Evolutionary conservation across 2,797 vertebrate species (phyloP), one percentile per base, ranked within the genome.

Genomic region (Pipistrellus pipistrellus): DNA sequence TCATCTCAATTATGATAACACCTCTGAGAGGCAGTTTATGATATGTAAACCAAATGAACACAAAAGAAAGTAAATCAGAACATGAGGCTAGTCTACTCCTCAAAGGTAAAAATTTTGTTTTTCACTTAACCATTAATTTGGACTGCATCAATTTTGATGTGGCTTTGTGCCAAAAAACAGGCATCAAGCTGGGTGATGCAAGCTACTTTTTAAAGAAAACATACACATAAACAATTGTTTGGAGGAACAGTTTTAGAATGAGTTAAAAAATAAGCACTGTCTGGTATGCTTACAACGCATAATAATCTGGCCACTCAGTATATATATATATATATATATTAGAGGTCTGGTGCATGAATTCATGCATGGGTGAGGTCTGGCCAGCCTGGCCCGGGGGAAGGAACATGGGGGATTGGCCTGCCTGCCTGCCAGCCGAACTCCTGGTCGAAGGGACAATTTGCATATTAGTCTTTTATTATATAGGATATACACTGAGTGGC

Each of bases 31-130:
- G 32, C 32, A 55, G 3, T 25, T 89, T 68, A 23, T 20, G 64
- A 51, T 27, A 48, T 30, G 8, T n/a, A 89, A 91, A 53, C 20
- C 2, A 87, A 75, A 90, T 85, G 25, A 84, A 89, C 76, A 84
- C 23, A 27, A 30, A 27, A 76, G 51, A 75, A 17, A 66, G 4
- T 12, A 55, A 81, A 75, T 71, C 66, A 41, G n/a, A 69, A 82
- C 84, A 53, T 9, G 13, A n/a, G 73, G n/a, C 18, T 14, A 73
- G 11, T 35, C 32, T 87, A 6, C 1, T 41, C n/a, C 62, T 81
- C 21, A 55, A 87, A 66, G 57, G 17, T 46, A 64, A 78, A 89
- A 17, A n/a, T 71, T 23, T 59, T 83, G 5, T 14, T 72, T 92
- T 17, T 32, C 44, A 84, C 6, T 53, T 35, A 32, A 18, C 25